Percentiles rank a stretch among this genome's conserved stretches.
These are phyloP conservation scores for Agriopis aurantiaria DNA, from an alignment of 2,888 invertebrate genomes.

Conservation along the genomic window DNA sequence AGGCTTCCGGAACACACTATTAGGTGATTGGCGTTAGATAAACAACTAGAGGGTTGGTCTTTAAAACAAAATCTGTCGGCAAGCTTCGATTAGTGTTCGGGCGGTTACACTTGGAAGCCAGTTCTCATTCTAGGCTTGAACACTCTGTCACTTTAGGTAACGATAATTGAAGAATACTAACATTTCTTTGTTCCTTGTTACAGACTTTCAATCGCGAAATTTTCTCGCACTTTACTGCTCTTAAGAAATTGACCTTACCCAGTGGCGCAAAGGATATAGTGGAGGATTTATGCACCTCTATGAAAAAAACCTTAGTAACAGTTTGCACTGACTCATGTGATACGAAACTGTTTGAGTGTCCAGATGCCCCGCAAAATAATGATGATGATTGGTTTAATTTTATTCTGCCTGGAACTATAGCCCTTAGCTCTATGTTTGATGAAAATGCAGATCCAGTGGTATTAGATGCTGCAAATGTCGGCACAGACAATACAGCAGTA, in stretches of 20 bases:
- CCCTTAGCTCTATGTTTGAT: constrained; percentile 48
- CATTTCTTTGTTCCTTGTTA: constrained; percentile 48
- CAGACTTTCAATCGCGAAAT: constrained; percentile 68
- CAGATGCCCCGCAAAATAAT: constrained; percentile 56
- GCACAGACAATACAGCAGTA: constrained; percentile 32
- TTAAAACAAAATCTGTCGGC: background rate
- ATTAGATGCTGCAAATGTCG: constrained; percentile 41
- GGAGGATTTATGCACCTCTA: constrained; percentile 67
- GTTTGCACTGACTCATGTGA: constrained; percentile 71
- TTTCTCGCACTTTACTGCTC: constrained; percentile 69
- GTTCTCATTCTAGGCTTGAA: background rate
- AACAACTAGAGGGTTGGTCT: background rate
- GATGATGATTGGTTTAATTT: constrained; percentile 64
- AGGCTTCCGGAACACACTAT: too few species aligned
- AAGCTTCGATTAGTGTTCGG: background rate
- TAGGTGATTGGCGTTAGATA: too few species aligned
- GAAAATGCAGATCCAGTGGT: constrained; percentile 50
- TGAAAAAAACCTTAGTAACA: constrained; percentile 63
- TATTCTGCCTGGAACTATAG: constrained; percentile 71
- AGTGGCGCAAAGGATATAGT: constrained; percentile 57
- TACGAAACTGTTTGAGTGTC: constrained; percentile 62
- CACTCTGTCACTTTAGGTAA: too few species aligned
- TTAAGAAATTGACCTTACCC: constrained; percentile 70
- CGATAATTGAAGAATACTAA: background rate
- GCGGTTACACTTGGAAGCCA: background rate